Percentiles rank a stretch among this genome's conserved stretches.
phyloP scores from a whole-genome alignment of 2,888 invertebrate species.

The Agrenia bidenticulata region DNA sequence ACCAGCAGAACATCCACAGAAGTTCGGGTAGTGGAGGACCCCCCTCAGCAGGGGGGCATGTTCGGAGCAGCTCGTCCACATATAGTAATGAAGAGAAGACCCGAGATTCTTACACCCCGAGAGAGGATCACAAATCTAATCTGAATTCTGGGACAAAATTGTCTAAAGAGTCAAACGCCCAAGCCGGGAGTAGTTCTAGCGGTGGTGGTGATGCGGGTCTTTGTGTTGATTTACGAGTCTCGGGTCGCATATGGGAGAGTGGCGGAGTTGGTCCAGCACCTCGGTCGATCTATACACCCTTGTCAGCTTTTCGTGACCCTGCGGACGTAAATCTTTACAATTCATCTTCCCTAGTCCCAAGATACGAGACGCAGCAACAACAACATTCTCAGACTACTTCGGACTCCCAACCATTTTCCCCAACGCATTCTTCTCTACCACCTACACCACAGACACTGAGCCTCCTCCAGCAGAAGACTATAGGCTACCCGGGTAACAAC shows the following conservation, averaged over 20 bases:
- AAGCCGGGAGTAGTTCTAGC: too few species aligned
- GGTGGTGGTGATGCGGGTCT: conserved; percentile 40
- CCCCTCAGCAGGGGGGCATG: not conserved
- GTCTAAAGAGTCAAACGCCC: not conserved
- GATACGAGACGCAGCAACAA: conserved; percentile 23
- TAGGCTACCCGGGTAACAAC: not conserved
- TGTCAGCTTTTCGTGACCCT: conserved; percentile 54
- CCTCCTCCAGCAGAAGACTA: conserved; percentile 3
- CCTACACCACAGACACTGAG: not conserved
- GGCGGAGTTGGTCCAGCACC: conserved; percentile 45
- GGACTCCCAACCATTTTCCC: not conserved
- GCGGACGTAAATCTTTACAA: conserved; percentile 52
- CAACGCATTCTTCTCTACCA: conserved; percentile 1
- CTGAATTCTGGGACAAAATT: conserved; percentile 3
- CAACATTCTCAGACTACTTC: not conserved
- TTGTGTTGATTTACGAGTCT: conserved; percentile 53
- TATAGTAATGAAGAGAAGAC: not conserved
- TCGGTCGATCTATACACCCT: conserved; percentile 52
- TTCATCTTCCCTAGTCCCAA: conserved; percentile 50
- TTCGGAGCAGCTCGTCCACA: not conserved
- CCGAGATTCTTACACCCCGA: not conserved
- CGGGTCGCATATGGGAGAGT: conserved; percentile 52
- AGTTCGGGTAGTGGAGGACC: too few species aligned
- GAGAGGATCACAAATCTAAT: conserved; percentile 1
- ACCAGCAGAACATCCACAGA: conserved; percentile 18